Evolutionary conservation across 2,113 vertebrate species (phyloP), one percentile per base, ranked within the genome.

Genomic region (Bubo scandiacus): DNA sequence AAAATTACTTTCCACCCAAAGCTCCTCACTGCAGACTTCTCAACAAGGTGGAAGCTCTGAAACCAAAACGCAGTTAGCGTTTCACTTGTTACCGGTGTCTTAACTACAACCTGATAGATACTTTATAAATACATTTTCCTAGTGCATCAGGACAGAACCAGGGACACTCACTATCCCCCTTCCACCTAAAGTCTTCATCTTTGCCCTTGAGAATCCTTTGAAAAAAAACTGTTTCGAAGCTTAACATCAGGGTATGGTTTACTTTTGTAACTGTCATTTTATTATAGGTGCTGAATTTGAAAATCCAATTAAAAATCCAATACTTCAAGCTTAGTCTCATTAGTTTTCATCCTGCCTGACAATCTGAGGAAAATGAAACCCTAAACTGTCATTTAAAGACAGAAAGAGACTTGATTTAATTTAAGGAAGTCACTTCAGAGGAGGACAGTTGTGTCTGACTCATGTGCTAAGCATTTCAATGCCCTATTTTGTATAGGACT

Each of bases 251-350:
- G 13, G 16, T 63, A 36, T 29, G 8, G 57, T 80, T 94, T 88
- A 59, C 57, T 88, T 85, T n/a, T 6, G 1, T 34, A 59, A 61
- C 21, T 90, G 47, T 72, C 49, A 52, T 80, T 88, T 88, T 68
- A 51, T 34, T 61, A 16, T 17, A 88, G 63, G 66, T 25, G 55
- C 45, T 73, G 59, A 81, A 55, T 85, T 72, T 85, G 57, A 80
- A 91, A 90, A 93, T 92, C 43, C 34, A 90, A 68, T 93, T 90
- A 61, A 75, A 97, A 88, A 85, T 61, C 57, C 36, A 90, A 63
- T 79, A 61, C 23, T 82, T 88, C 63, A 59, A 80, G 27, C 36
- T 86, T 57, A 19, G 49, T 88, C 70, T 93, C 85, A 90, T 88
- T 66, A 72, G 52, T 59, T 92, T 92, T 86, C 10, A 3, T 77